Base-by-base conservation (phyloP, 2,888 invertebrate genomes). In the Drosophila ochracea region DNA sequence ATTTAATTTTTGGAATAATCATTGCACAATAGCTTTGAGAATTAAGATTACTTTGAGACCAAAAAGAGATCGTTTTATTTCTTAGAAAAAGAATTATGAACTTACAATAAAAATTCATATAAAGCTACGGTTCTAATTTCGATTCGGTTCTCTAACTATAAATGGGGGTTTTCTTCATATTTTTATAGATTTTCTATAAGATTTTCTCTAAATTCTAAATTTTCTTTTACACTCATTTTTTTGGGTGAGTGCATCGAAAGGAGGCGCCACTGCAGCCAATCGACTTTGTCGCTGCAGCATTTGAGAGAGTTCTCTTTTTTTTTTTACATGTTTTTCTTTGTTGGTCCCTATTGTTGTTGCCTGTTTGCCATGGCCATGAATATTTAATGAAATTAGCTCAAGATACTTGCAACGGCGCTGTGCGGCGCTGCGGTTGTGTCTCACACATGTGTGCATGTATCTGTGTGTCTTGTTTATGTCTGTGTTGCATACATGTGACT, bases 311-410 rank as follows among this genome's bases (percentile, higher is more conserved):
- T 55, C 6, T 16, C 55, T 16, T 33, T 1, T 10, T 61, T 64
- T 61, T 64, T 30, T 37, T 50, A 39, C 19, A 11, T 16, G 53
- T 39, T 37, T 16, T 47, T 49, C 37, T 31, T 47, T 35, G n/a
- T 62, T 69, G 55, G 30, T 35, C 35, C 2, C 50, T 62, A 35
- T 57, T 69, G 35, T 37, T 71, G 58, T 53, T 66, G 65, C 21
- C 47, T 66, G 64, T 55, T 65, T 68, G 69, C 77, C 78, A 69
- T 85, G 78, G 81, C 84, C 83, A 82, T 88, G 89, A 88, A 88
- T 88, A 83, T 84, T 87, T 87, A 89, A 89, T 88, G 87, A 89
- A 87, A 88, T 88, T 89, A 88, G 89, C 79, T 78, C 83, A 75
- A 83, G 86, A 73, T 76, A 68, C 84, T 76, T 82, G 72, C 84